Conservation (phyloP, 1,140 invertebrate species). For the Leptinotarsa lineolata region DNA sequence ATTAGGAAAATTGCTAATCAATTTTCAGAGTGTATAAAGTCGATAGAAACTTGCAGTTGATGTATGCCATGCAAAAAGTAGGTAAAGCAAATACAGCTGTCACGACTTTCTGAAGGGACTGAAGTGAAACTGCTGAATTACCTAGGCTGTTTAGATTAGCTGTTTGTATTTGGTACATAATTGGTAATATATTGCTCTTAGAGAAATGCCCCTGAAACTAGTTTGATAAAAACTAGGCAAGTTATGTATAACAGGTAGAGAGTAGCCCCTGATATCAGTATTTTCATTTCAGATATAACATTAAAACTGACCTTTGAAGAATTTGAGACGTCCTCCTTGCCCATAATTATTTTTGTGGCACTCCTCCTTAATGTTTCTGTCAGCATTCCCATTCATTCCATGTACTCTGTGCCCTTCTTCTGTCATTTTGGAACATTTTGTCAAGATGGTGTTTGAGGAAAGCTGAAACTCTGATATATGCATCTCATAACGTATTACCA, state of each 20-base stretch:
- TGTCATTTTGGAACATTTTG: constrained; percentile 71
- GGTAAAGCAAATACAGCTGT: too few relatives aligned
- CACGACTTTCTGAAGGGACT: too few relatives aligned
- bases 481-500: constrained; percentile 50
- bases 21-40: too few relatives aligned
- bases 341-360: constrained; percentile 48
- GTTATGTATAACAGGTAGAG: background rate
- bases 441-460: constrained; percentile 52
- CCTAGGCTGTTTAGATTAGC: background rate
- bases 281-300: constrained; percentile 1
- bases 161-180: background rate
- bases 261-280: background rate
- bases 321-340: constrained; percentile 64
- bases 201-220: too few relatives aligned
- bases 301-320: constrained; percentile 63
- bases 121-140: too few relatives aligned
- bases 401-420: constrained; percentile 67
- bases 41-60: too few relatives aligned
- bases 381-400: constrained; percentile 66
- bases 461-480: constrained; percentile 48
- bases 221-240: too few relatives aligned
- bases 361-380: constrained; percentile 55
- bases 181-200: too few relatives aligned
- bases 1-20: too few relatives aligned
- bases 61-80: too few relatives aligned